Percentiles rank a stretch among this genome's conserved stretches.
These are phyloP conservation scores for Enteromius viviparus DNA, from an alignment of 2,797 vertebrate genomes.

Conservation along the genomic window DNA sequence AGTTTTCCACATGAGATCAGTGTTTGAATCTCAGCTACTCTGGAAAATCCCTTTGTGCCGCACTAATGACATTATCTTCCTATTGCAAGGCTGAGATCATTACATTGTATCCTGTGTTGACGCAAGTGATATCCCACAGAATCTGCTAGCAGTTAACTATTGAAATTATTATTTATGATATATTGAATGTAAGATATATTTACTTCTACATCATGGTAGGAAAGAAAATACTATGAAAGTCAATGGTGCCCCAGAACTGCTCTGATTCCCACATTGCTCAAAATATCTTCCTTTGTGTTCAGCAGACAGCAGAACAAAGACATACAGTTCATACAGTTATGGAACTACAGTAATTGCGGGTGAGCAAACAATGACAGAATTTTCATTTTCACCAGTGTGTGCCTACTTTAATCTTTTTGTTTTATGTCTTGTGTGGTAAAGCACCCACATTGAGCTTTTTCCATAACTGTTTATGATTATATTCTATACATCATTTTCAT, in stretches of 20 bases:
- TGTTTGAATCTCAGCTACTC: constrained; percentile 68
- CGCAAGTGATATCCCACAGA: not conserved
- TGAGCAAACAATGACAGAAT: no score
- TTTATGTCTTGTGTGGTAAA: no score
- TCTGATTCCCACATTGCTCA: no score
- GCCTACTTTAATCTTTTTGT: no score
- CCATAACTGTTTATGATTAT: not conserved
- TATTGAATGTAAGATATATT: not conserved
- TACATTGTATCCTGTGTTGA: constrained; percentile 48
- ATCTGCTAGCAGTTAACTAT: not conserved
- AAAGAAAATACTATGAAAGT: no score
- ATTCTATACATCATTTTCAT: not conserved
- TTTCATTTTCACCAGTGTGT: no score
- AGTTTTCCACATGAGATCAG: constrained; percentile 80
- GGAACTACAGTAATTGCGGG: no score
- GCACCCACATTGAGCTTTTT: no score
- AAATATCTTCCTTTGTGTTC: no score
- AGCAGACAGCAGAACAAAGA: no score
- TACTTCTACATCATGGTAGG: not conserved
- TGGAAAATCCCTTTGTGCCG: constrained; percentile 76
- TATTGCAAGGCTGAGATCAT: constrained; percentile 53
- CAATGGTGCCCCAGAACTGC: no score
- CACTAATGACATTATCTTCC: constrained; percentile 46
- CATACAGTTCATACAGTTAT: no score
- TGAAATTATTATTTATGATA: not conserved